These are phyloP conservation scores for Lagopus muta DNA, from an alignment of 2,113 vertebrate species.

Conservation along the genomic window DNA sequence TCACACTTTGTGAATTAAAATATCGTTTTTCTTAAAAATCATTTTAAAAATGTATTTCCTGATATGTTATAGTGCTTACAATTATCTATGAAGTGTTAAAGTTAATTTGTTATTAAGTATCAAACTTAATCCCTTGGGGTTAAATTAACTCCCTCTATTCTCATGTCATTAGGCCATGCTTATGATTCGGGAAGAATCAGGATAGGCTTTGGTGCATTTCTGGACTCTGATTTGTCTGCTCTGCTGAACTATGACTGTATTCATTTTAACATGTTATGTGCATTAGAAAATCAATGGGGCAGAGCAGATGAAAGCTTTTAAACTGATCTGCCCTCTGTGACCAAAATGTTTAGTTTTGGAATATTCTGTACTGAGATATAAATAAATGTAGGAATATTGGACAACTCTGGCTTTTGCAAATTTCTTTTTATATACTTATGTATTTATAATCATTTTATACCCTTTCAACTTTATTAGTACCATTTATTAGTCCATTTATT, in stretches of 20 bases:
- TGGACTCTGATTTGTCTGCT: constrained; percentile 29
- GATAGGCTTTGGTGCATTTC: constrained; percentile 9
- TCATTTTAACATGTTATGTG: constrained; percentile 59
- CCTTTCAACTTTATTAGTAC: neutral
- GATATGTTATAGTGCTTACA: neutral
- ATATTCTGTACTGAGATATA: neutral
- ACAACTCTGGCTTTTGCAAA: neutral
- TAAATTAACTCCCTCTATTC: constrained; percentile 22
- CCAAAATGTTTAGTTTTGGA: constrained; percentile 22
- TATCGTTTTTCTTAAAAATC: neutral
- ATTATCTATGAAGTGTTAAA: constrained; percentile 1
- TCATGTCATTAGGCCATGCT: neutral
- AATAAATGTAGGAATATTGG: neutral
- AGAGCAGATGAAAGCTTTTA: constrained; percentile 58
- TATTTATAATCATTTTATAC: neutral
- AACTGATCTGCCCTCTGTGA: constrained; percentile 38
- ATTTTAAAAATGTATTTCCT: neutral
- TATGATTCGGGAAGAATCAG: neutral
- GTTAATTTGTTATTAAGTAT: neutral
- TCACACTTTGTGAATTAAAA: neutral
- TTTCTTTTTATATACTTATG: neutral
- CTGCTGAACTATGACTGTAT: constrained; percentile 59
- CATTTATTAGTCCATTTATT: no score
- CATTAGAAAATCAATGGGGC: constrained; percentile 71
- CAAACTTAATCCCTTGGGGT: neutral